Conservation (phyloP, 2,113 vertebrate genomes). For the Porphyrio hochstetteri region DNA sequence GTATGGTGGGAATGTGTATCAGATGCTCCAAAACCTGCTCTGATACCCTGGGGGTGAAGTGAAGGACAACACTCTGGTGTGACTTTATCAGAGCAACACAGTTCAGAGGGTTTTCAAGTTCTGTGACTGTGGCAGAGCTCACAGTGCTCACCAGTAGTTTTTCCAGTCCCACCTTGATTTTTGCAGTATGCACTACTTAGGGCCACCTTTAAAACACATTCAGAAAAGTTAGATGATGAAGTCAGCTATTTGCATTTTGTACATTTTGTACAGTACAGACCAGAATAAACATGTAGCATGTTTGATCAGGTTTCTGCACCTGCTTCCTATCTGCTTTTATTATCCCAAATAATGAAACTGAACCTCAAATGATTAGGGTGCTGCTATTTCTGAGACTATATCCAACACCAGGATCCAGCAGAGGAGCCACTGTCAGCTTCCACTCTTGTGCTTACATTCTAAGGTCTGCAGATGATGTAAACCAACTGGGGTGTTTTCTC, state of each 20-base stretch:
- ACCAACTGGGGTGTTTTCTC: background rate
- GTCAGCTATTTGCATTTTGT: background rate
- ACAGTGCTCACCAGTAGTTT: background rate
- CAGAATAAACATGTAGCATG: background rate
- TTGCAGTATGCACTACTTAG: background rate
- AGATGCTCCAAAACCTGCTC: background rate
- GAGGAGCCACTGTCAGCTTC: background rate
- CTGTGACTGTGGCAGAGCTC: background rate
- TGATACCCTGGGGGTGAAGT: accelerated
- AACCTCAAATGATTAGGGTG: background rate
- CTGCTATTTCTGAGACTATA: background rate
- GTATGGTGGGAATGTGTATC: background rate
- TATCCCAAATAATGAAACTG: constrained; percentile 3
- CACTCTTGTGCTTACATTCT: background rate
- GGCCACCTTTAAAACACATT: background rate
- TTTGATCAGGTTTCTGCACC: background rate
- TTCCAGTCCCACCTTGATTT: background rate
- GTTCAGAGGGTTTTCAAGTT: background rate
- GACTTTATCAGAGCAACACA: background rate
- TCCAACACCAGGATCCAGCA: background rate
- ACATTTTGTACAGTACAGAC: background rate
- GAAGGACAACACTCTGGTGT: background rate
- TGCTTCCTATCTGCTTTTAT: background rate
- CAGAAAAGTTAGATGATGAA: background rate
- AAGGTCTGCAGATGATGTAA: background rate